Evolutionary conservation across 1,140 invertebrate genomes (phyloP), one percentile per base, ranked within the genome.

Genomic region (Drosophila serrata): DNA sequence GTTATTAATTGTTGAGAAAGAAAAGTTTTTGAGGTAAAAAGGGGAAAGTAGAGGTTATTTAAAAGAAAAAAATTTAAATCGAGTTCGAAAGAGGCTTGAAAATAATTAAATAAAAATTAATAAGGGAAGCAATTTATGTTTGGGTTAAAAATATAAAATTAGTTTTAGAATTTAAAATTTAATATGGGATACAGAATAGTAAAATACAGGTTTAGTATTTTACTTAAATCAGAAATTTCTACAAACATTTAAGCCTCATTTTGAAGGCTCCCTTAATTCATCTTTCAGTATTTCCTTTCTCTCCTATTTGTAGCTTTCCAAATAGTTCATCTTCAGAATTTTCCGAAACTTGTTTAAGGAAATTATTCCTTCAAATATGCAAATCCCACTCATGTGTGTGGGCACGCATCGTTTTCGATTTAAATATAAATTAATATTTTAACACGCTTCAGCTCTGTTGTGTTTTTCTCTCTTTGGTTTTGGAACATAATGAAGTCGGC

Each of bases 401-500:
- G 43, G 46, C 51, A 76, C 56, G 56, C 72, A 74, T 82, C 60
- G 63, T 79, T 77, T 74, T 88, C 73, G 81, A 78, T 90, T 88
- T 90, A 90, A 88, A 85, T 85, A 79, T 85, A 68, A 79, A 88
- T 88, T 63, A 90, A 88, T 81, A 90, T 78, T 84, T 82, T 81
- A 90, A 88, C 79, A 87, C 72, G 79, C 72, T n/a, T n/a, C n/a
- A n/a, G n/a, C n/a, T n/a, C n/a, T 13, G 67, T n/a, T 72, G 29
- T 51, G 12, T 24, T 57, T 68, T 53, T 19, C n/a, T 19, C 42
- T 22, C 9, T 19, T 24, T 31, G 59, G 59, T 56, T 39, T 78
- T 46, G 64, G 61, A 76, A 63, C 67, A 77, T 82, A 82, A 87
- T 87, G 84, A 87, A 79, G 76, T 76, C 59, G 45, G 51, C 62